phyloP scores from a whole-genome alignment of 1,140 invertebrate genomes.

The Stegodyphus mimosarum region DNA sequence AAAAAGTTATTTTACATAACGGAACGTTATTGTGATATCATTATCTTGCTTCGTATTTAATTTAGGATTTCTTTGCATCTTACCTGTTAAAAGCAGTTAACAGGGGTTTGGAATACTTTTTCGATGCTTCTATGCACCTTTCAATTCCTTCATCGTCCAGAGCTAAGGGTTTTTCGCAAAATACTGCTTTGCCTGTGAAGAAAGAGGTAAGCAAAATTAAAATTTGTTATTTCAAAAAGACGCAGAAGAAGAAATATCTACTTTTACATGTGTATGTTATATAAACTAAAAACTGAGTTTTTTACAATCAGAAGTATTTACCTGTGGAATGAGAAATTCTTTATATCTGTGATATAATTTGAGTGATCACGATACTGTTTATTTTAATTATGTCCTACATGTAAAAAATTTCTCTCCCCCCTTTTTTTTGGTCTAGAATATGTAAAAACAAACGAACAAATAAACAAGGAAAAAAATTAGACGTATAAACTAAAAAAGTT shows the following conservation, averaged over 20 bases:
- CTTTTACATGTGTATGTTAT: too few species aligned
- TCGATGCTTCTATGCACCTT: conserved; percentile 74
- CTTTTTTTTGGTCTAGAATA: too few species aligned
- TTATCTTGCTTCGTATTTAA: background rate
- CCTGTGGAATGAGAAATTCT: too few species aligned
- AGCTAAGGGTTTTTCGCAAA: conserved; percentile 80
- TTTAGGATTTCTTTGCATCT: background rate
- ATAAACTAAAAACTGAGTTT: too few species aligned
- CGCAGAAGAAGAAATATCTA: background rate
- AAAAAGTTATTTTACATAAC: background rate
- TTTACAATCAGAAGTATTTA: too few species aligned
- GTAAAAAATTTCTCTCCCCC: too few species aligned
- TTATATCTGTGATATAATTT: too few species aligned
- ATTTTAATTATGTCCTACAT: too few species aligned
- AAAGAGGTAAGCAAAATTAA: background rate
- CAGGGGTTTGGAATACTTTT: conserved; percentile 71
- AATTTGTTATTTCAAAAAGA: background rate
- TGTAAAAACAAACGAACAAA: too few species aligned
- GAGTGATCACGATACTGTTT: too few species aligned
- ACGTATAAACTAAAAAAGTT: too few species aligned
- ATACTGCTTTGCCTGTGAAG: conserved; percentile 71
- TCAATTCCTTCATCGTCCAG: conserved; percentile 71
- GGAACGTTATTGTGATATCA: background rate
- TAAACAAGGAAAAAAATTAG: too few species aligned
- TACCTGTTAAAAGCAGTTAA: conserved; percentile 76